Evolutionary conservation across 2,888 invertebrate genomes (phyloP).

Genomic region (Lacanobia oleracea): DNA sequence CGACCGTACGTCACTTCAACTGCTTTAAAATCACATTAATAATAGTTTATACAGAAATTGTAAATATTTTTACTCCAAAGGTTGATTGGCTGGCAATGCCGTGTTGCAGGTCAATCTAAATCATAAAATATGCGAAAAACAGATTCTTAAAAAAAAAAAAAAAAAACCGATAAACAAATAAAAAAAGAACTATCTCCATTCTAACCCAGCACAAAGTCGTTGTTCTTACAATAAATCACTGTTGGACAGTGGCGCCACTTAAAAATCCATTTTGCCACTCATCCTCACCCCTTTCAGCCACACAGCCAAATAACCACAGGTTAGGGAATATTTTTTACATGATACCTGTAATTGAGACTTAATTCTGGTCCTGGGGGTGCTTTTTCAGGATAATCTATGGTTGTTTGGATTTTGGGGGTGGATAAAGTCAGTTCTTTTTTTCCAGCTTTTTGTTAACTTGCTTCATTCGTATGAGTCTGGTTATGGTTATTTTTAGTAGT

Average conservation of each 20-base stretch:
- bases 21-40: no score
- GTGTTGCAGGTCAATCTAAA: no score
- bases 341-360: conserved; percentile 63
- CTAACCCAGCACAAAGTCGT: conserved; percentile 47
- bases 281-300: conserved; percentile 59
- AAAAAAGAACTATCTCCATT: conserved; percentile 64
- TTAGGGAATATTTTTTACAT: conserved; percentile 72
- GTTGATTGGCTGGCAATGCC: no score
- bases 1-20: no score
- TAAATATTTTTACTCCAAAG: no score
- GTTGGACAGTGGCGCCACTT: conserved; percentile 77
- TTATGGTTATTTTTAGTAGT: no score
- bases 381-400: conserved; percentile 57
- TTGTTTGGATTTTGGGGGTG: conserved; percentile 26
- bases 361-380: conserved; percentile 56
- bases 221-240: conserved; percentile 86
- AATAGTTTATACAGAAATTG: no score
- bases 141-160: no score
- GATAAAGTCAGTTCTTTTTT: conserved; percentile 13
- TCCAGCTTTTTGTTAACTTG: no score
- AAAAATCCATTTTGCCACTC: conserved; percentile 81
- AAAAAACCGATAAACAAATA: not conserved
- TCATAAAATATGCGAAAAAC: no score
- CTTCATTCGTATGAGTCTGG: not conserved
- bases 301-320: conserved; percentile 69